phyloP scores from a whole-genome alignment of 2,888 invertebrate genomes.

The Protophormia terraenovae region DNA sequence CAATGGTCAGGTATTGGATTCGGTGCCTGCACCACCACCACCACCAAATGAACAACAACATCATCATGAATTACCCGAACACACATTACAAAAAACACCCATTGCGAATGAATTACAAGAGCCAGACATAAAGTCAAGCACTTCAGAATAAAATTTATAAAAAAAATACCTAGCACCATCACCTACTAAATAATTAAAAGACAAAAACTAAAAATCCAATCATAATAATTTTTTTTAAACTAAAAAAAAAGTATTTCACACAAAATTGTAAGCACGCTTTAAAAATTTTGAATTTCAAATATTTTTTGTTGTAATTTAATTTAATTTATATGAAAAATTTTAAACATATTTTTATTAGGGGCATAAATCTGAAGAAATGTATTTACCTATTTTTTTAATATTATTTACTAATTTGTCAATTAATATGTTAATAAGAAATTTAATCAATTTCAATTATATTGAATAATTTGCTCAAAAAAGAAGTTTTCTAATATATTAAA shows the following conservation, averaged over 20 bases:
- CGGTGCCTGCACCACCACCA: slow-evolving; percentile 41
- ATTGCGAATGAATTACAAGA: slow-evolving; percentile 54
- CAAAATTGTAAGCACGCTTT: slow-evolving; percentile 66
- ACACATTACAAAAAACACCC: slow-evolving; percentile 66
- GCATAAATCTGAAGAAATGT: slow-evolving; percentile 38
- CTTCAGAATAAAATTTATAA: slow-evolving; percentile 67
- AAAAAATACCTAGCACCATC: slow-evolving; percentile 22
- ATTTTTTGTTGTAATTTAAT: slow-evolving; percentile 39
- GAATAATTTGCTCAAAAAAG: no score
- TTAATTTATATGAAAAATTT: no score
- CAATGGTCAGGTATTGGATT: slow-evolving; percentile 52
- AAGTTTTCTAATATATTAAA: no score
- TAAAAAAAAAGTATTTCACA: slow-evolving; percentile 36
- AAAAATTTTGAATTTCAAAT: slow-evolving; percentile 28
- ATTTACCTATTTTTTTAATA: no score
- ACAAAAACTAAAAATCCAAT: not conserved
- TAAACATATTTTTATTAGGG: not conserved
- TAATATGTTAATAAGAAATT: no score
- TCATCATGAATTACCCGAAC: slow-evolving; percentile 56
- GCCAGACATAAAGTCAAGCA: slow-evolving; percentile 64
- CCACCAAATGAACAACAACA: slow-evolving; percentile 25
- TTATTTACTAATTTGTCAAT: no score
- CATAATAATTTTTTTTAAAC: not conserved
- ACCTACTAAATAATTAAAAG: not conserved
- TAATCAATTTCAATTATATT: no score